These are phyloP conservation scores for Zaprionus davidi DNA, from an alignment of 1,140 invertebrate species.

Conservation along the genomic window DNA sequence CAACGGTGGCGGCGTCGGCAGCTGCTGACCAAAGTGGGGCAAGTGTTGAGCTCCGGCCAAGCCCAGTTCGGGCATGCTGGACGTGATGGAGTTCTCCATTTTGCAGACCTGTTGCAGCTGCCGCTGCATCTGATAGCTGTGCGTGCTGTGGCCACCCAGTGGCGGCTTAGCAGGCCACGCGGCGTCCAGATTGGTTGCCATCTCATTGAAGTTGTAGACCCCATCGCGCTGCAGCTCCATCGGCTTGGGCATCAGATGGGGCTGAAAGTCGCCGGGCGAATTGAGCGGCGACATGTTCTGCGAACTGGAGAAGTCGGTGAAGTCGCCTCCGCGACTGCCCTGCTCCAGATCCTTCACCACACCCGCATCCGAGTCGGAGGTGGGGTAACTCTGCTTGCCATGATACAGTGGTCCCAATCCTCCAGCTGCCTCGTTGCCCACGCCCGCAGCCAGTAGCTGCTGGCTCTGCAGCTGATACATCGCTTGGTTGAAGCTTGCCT, in stretches of 20 bases:
- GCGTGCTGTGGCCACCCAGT: constrained; percentile 35
- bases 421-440: constrained; percentile 14
- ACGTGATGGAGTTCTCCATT: constrained; percentile 71
- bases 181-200: constrained; percentile 77
- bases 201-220: constrained; percentile 82
- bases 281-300: constrained; percentile 77
- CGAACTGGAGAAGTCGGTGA: constrained; percentile 80
- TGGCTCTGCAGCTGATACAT: constrained; percentile 83
- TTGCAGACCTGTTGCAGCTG: constrained; percentile 68
- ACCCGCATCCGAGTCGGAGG: constrained; percentile 76
- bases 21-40: constrained; percentile 27
- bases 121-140: constrained; percentile 71
- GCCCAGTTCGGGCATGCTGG: constrained; percentile 78
- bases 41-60: constrained; percentile 16
- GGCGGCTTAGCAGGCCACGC: constrained; percentile 74
- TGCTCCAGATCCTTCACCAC: constrained; percentile 78
- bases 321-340: constrained; percentile 46
- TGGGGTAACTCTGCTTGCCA: constrained; percentile 67
- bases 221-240: constrained; percentile 78
- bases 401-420: constrained; percentile 40
- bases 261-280: constrained; percentile 76
- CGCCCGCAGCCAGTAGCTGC: constrained; percentile 71
- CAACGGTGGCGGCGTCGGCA: constrained; percentile 40
- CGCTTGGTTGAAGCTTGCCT: constrained; percentile 79
- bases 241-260: constrained; percentile 75